Evolutionary conservation across 1,140 invertebrate species (phyloP).

Genomic region (Apis dorsata): DNA sequence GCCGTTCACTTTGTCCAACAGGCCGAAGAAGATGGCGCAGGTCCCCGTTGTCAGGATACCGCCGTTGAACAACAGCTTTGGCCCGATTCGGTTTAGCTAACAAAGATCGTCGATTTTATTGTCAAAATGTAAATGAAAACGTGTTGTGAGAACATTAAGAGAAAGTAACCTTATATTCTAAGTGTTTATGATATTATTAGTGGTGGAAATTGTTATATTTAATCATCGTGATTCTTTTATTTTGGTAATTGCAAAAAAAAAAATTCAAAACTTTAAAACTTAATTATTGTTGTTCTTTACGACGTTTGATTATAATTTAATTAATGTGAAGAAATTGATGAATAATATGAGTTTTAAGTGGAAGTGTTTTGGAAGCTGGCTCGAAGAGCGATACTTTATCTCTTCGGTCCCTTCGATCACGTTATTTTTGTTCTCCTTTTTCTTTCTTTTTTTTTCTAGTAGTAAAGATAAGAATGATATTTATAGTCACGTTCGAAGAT

Average conservation of each 20-base stretch:
- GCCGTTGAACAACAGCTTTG: constrained; percentile 91
- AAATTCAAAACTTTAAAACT: not conserved
- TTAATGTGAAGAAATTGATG: not conserved
- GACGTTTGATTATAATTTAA: no score
- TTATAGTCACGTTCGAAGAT: not conserved
- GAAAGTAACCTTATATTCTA: no score
- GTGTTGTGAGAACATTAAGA: no score
- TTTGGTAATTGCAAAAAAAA: no score
- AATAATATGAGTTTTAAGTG: no score
- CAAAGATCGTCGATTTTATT: not conserved
- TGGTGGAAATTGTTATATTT: no score
- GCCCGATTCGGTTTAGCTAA: constrained; percentile 89
- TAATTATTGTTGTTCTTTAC: not conserved
- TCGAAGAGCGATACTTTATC: not conserved
- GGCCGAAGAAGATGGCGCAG: constrained; percentile 92
- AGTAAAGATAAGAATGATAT: not conserved
- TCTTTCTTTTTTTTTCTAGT: not conserved
- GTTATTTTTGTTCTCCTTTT: not conserved
- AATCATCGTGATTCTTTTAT: no score
- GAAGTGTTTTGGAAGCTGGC: not conserved
- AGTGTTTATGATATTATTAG: no score
- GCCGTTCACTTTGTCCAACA: constrained; percentile 90
- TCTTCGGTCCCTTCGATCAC: not conserved
- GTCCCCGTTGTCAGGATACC: constrained; percentile 92
- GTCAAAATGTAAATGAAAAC: not conserved